These are phyloP conservation scores for Plutomurus gul DNA, from an alignment of 1,140 invertebrate genomes.

Conservation along the genomic window DNA sequence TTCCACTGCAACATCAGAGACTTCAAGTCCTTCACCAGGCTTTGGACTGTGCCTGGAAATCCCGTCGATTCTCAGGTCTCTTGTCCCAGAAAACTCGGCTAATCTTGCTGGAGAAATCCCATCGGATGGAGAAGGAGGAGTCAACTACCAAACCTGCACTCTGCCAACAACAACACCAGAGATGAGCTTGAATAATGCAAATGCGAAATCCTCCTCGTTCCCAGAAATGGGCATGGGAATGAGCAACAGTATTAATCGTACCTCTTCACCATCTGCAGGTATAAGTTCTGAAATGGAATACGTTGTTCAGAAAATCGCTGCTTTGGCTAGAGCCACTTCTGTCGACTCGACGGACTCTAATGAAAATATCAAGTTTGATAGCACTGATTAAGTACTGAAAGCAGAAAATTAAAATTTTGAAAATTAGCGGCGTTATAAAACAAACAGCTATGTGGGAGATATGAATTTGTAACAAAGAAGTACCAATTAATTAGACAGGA, in stretches of 20 bases:
- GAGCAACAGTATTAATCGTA: conserved; percentile 23
- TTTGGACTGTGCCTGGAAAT: conserved; percentile 13
- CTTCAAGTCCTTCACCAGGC: conserved; percentile 8
- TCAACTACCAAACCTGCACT: not conserved
- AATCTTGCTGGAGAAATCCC: not conserved
- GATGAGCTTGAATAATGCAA: conserved; percentile 5
- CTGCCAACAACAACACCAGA: not conserved
- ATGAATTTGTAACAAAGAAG: no score
- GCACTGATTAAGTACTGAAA: conserved; percentile 38
- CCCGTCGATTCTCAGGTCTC: conserved; percentile 3
- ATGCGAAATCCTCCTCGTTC: not conserved
- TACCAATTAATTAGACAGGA: no score
- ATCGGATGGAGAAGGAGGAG: conserved; percentile 6
- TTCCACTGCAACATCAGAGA: not conserved
- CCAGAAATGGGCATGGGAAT: not conserved
- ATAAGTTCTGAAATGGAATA: conserved; percentile 79
- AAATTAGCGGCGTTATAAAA: no score
- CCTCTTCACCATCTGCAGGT: conserved; percentile 57
- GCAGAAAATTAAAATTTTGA: not conserved
- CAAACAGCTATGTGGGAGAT: no score
- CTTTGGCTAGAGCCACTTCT: conserved; percentile 72
- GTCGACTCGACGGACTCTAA: conserved; percentile 56
- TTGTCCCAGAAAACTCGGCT: not conserved
- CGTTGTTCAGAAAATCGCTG: conserved; percentile 79
- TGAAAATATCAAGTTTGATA: conserved; percentile 54